Base-by-base conservation (phyloP, 2,113 vertebrate species). In the Nannospalax galili region DNA sequence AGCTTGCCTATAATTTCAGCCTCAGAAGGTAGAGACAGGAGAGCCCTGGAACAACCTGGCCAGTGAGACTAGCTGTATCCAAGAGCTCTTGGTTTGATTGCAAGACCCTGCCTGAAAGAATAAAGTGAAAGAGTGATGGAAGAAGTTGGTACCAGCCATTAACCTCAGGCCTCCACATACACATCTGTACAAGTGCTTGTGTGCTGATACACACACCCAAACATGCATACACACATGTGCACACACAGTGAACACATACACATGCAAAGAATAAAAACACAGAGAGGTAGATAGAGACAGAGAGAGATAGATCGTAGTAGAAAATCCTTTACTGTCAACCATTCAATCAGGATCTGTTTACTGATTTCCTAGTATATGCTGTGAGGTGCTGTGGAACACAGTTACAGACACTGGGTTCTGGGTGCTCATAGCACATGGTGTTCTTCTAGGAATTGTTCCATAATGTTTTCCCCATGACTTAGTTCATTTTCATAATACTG, bases 321-420 rank as follows among this genome's bases (percentile, higher is more conserved):
- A 84, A 88, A 88, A 84, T 37, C 14, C 24, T 80, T 80, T 69
- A 73, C 35, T 87, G 40, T 67, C 26, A 69, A 48, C 8, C 1
- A 5, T 69, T 69, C 52, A 81, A 40, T 87, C 48, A 42, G 14
- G n/a, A 84, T 4, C 77, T 91, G 8, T 84, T 96, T 35, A 81
- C 24, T 69, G 24, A 72, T 86, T 2, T 14, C 52, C 52, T 94
- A 17, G 52, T 65, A 5, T 58, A 35, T 90, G 26, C 60, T 72
- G 2, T 15, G 79, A 2, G 35, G 4, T 91, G 78, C 26, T 65
- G 16, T 22, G 84, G 11, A 52, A 32, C 22, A 56, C 3, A 69
- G 40, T 86, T 67, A 20, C 48, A 73, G 84, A 62, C 45, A 28
- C 7, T 40, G 2, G n/a, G 58, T 24, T 95, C 20, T 78, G 37